Evolutionary conservation across 2,113 vertebrate species (phyloP).

Genomic region (Hypocryptadius cinnamomeus): DNA sequence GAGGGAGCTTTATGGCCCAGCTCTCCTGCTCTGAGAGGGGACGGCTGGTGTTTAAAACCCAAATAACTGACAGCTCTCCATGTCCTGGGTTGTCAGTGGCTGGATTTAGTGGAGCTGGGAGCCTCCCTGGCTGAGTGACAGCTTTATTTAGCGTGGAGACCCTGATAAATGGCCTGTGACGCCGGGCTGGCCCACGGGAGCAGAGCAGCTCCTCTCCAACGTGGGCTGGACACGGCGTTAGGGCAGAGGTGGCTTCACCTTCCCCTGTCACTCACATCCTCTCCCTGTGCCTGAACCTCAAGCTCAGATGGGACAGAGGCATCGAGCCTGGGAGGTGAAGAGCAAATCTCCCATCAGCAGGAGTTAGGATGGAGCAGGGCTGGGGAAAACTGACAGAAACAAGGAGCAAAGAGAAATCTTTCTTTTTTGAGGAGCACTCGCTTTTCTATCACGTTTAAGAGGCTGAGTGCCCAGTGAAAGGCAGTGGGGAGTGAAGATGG

Average conservation of each 20-base stretch:
- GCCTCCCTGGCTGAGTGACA: not conserved
- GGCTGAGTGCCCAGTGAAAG: not conserved
- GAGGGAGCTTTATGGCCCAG: not conserved
- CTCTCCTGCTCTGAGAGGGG: not conserved
- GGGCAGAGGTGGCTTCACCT: not conserved
- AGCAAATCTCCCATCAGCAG: not conserved
- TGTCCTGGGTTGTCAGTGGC: not conserved
- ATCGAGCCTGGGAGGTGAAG: not conserved
- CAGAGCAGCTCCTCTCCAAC: not conserved
- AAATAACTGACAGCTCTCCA: not conserved
- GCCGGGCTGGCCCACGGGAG: not conserved
- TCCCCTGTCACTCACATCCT: not conserved
- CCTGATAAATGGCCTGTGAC: slow-evolving; percentile 31
- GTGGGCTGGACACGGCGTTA: not conserved
- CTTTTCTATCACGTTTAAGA: not conserved
- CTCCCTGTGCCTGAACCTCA: not conserved
- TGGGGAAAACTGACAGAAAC: not conserved
- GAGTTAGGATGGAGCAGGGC: not conserved
- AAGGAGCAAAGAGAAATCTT: not conserved
- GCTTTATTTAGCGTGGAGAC: slow-evolving; percentile 17
- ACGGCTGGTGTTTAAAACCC: not conserved
- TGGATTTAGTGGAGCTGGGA: not conserved
- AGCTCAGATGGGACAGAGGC: not conserved
- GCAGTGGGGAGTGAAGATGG: not conserved
- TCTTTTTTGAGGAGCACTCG: not conserved